phyloP scores from a whole-genome alignment of 2,797 vertebrate species.

The Anabacerthia variegaticeps region DNA sequence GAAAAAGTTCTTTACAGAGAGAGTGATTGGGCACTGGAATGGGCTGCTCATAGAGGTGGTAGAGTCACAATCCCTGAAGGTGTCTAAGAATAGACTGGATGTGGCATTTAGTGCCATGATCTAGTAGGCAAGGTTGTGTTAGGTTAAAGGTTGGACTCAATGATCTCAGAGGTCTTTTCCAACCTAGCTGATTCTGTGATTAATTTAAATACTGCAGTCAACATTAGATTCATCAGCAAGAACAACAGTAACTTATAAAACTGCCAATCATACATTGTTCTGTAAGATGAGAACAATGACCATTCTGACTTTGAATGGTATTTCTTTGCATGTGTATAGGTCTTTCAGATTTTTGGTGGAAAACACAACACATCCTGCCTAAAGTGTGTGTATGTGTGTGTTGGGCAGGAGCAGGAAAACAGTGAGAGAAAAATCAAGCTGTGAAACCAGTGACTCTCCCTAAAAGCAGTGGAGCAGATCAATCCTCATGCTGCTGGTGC shows the following conservation, averaged over 20 bases:
- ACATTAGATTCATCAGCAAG: neutral
- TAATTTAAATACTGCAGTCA: neutral
- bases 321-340: neutral
- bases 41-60: too few species aligned
- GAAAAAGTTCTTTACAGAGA: too few species aligned
- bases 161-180: too few species aligned
- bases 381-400: too few species aligned
- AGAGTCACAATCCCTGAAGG: too few species aligned
- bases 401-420: accelerated
- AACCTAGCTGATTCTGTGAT: too few species aligned
- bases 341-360: neutral
- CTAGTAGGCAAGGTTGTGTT: too few species aligned
- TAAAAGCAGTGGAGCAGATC: neutral
- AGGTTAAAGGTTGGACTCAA: too few species aligned
- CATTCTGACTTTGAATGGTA: neutral
- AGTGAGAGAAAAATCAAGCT: neutral
- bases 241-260: neutral
- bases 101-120: too few species aligned
- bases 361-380: neutral
- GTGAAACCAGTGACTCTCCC: neutral
- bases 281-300: neutral
- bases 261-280: neutral
- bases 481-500: neutral
- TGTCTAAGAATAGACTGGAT: too few species aligned
- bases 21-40: too few species aligned